phyloP scores from a whole-genome alignment of 2,113 vertebrate genomes.

The Etheostoma cragini region DNA sequence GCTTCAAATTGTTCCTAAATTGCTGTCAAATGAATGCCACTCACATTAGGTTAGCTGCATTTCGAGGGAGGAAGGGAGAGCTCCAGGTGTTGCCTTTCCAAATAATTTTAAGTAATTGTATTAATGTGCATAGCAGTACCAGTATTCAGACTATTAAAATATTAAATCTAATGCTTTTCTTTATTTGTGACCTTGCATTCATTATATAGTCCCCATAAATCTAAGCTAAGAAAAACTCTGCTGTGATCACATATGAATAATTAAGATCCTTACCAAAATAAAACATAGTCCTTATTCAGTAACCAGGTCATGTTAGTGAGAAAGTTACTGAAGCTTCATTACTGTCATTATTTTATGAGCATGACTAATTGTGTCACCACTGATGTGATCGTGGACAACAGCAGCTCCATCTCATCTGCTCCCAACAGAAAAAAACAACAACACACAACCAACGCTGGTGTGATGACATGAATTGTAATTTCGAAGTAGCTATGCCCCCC shows the following conservation, averaged over 20 bases:
- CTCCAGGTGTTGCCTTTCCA: constrained; percentile 22
- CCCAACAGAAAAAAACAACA: background rate
- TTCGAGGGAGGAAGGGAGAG: constrained; percentile 6
- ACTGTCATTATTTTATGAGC: constrained; percentile 14
- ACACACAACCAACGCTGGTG: background rate
- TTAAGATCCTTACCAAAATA: background rate
- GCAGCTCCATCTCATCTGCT: constrained; percentile 37
- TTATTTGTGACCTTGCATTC: background rate
- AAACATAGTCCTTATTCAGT: background rate
- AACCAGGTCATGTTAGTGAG: constrained; percentile 1
- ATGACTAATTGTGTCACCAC: constrained; percentile 32
- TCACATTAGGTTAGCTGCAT: constrained; percentile 51
- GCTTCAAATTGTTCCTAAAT: constrained; percentile 80
- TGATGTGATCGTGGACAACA: constrained; percentile 18
- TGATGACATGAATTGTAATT: constrained; percentile 61
- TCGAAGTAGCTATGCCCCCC: constrained; percentile 28
- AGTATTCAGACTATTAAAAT: constrained; percentile 5
- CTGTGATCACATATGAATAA: background rate
- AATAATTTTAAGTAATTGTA: constrained; percentile 9
- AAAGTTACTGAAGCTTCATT: background rate
- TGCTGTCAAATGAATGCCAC: constrained; percentile 77
- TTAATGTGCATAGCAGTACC: background rate
- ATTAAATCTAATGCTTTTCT: constrained; percentile 10
- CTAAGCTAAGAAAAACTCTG: background rate
- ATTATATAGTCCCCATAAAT: background rate